A percentile compares a stretch with the other conserved stretches of the same genome.
Conservation (phyloP, 2,797 vertebrate species). For the Serranus cabrilla region DNA sequence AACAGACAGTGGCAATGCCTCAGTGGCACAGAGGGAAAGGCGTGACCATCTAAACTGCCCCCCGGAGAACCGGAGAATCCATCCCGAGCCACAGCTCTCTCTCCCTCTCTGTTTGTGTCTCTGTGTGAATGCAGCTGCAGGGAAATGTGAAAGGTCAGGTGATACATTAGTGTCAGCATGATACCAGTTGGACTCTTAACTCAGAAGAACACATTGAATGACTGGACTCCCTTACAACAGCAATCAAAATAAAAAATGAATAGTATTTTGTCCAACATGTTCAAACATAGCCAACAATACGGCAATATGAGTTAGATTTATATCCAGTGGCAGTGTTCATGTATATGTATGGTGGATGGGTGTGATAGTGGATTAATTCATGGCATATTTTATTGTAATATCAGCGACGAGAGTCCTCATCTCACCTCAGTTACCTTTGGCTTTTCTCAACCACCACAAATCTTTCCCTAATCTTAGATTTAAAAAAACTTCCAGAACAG, state of each 20-base stretch:
- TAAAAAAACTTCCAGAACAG: no score
- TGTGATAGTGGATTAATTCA: no score
- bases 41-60: conserved; percentile 76
- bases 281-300: background rate
- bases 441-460: no score
- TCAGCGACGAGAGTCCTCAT: no score
- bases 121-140: conserved; percentile 47
- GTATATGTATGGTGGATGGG: no score
- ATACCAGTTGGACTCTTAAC: conserved; percentile 30
- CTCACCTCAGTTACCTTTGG: no score
- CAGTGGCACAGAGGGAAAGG: conserved; percentile 72
- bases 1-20: conserved; percentile 77
- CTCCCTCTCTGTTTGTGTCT: conserved; percentile 15
- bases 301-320: no score
- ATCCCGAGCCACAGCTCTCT: conserved; percentile 35
- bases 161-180: conserved; percentile 24
- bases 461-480: no score
- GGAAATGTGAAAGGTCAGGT: conserved; percentile 45
- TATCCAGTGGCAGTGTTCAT: no score
- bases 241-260: no score
- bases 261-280: background rate
- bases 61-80: conserved; percentile 72
- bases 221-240: background rate
- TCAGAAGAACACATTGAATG: conserved; percentile 6
- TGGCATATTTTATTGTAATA: no score